Evolutionary conservation across 2,113 vertebrate genomes (phyloP).

Genomic region (Deroptyus accipitrinus): DNA sequence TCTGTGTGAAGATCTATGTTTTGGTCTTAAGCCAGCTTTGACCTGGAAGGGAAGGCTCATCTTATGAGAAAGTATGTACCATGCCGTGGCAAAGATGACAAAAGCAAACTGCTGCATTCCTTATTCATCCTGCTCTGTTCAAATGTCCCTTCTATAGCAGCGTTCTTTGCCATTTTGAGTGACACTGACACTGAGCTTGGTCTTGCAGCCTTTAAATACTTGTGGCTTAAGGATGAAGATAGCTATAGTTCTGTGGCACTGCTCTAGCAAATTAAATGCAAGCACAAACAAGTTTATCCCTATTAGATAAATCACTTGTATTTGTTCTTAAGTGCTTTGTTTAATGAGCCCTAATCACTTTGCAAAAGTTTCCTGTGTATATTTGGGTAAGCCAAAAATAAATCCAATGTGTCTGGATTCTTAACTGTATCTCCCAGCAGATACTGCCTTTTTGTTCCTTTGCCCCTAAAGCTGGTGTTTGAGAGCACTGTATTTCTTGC

Average conservation of each 20-base stretch:
- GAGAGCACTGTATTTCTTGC: neutral
- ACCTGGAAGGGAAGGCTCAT: neutral
- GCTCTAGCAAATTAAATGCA: neutral
- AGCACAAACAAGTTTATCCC: neutral
- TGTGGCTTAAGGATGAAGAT: neutral
- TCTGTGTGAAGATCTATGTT: neutral
- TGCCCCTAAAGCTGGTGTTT: neutral
- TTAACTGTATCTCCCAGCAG: neutral
- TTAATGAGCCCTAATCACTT: constrained; percentile 33
- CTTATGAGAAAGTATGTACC: neutral
- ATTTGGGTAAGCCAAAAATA: constrained; percentile 41
- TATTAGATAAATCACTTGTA: neutral
- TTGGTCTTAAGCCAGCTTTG: neutral
- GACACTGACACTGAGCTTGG: neutral
- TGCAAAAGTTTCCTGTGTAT: neutral
- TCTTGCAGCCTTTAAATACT: neutral
- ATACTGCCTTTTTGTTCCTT: neutral
- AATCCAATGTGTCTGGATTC: neutral
- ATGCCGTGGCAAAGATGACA: neutral
- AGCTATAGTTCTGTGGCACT: neutral
- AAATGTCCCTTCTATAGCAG: neutral
- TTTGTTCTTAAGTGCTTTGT: constrained; percentile 7
- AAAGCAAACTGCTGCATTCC: neutral
- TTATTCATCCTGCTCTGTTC: neutral
- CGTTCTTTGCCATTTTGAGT: neutral